Evolutionary conservation across 2,113 vertebrate genomes (phyloP).

Genomic region (Hypocryptadius cinnamomeus): DNA sequence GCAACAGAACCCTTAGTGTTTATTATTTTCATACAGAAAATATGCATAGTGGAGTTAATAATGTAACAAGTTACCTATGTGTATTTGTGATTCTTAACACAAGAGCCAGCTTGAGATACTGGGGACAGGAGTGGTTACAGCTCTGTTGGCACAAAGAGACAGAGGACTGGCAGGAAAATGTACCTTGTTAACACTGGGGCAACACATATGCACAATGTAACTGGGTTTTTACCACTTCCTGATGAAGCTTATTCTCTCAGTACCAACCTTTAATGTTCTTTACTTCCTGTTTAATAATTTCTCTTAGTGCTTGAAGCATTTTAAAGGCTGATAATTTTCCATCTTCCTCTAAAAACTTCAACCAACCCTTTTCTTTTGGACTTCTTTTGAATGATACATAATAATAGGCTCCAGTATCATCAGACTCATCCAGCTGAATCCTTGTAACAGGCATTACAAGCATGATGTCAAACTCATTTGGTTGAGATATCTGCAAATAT

Average conservation of each 20-base stretch:
- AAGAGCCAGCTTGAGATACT: background rate
- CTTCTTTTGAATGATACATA: slow-evolving; percentile 62
- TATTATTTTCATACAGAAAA: background rate
- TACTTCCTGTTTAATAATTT: slow-evolving; percentile 62
- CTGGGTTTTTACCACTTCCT: background rate
- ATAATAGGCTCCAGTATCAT: slow-evolving; percentile 51
- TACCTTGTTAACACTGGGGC: background rate
- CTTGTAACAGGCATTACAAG: slow-evolving; percentile 47
- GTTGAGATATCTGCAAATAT: slow-evolving; percentile 57
- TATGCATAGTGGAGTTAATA: background rate
- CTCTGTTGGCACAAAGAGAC: background rate
- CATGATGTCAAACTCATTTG: slow-evolving; percentile 78
- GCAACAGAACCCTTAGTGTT: background rate
- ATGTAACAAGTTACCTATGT: background rate
- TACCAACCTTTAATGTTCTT: slow-evolving; percentile 61
- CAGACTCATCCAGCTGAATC: slow-evolving; percentile 44
- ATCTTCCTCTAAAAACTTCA: slow-evolving; percentile 50
- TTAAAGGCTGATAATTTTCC: slow-evolving; percentile 61
- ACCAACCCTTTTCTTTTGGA: background rate
- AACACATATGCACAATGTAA: background rate
- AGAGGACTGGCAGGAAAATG: background rate
- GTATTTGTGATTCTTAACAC: background rate
- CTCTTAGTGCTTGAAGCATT: slow-evolving; percentile 55
- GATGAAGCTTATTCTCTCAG: background rate
- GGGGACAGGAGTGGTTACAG: background rate